Evolutionary conservation across 2,797 vertebrate genomes (phyloP), one percentile per base, ranked within the genome.

Genomic region (Muscicapa comitata): DNA sequence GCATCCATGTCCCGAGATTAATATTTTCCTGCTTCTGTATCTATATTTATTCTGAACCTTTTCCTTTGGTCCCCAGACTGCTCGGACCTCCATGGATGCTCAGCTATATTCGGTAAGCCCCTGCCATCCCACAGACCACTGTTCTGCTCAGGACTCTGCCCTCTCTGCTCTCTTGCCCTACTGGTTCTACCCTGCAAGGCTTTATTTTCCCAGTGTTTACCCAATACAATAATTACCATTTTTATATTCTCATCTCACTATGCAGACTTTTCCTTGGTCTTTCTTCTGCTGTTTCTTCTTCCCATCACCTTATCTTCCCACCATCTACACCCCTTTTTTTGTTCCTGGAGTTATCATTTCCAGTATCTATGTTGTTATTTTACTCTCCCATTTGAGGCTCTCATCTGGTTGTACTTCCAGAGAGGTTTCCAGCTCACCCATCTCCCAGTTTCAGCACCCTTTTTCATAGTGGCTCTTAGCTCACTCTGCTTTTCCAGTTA

Each of bases 31-130:
- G 20, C 16, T 55, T 88, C 70, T 91, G 31, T 17, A 26, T 65
- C 50, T 88, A 10, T 78, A 81, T 89, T 90, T 87, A 82, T 88
- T 91, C 75, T 93, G 61, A 91, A 86, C 38, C 17, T 94, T 96
- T 92, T 96, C 68, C 88, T 92, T 90, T 95, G 90, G 50, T 88
- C 80, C 43, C 57, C 75, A 93, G 81, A 83, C 94, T 86, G 47
- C 75, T 89, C 24, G 68, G 87, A 92, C 57, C 47, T 92, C 86
- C 73, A 65, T 78, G 59, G 72, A 91, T 89, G 57, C 38, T 88
- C 92, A 88, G 3, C 61, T 61, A 0, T 14, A 53, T 74, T 90
- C 3, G 33, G 79, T 87, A 92, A 85, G 67, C 18, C 73, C 54
- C 11, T 12, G 4, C 4, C 28, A 84, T 50, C 43, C 51, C 62